phyloP scores from a whole-genome alignment of 2,113 vertebrate genomes.

The Nothocercus nigrocapillus region DNA sequence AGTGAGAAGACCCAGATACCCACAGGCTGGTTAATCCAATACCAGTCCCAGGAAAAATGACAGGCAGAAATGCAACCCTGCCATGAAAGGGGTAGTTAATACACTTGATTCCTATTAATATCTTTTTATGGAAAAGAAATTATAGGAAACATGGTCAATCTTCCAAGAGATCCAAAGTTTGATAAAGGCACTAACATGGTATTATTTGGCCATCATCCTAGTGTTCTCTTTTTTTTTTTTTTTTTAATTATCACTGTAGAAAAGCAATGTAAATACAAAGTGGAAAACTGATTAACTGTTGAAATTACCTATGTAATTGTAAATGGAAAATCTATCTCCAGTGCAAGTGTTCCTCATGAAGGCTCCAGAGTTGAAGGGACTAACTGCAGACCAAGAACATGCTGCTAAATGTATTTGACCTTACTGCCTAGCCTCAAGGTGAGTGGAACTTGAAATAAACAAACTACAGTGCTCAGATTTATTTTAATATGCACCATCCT shows the following conservation, averaged over 20 bases:
- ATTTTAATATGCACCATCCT: not conserved
- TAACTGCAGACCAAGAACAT: not conserved
- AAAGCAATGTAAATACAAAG: slow-evolving; percentile 12
- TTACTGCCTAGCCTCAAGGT: slow-evolving; percentile 21
- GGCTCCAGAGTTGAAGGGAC: not conserved
- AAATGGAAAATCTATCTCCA: not conserved
- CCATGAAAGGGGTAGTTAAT: rapidly evolving
- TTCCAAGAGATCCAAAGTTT: not conserved
- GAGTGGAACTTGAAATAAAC: not conserved
- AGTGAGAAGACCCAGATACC: not conserved
- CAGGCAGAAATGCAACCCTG: not conserved
- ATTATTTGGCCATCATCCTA: not conserved
- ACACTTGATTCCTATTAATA: not conserved
- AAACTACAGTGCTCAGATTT: not conserved
- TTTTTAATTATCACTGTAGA: not conserved
- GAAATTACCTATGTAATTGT: not conserved
- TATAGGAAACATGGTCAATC: not conserved
- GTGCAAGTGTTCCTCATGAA: not conserved
- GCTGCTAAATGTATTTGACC: not conserved
- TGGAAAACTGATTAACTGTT: not conserved
- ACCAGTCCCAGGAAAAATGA: not conserved
- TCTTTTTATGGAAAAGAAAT: not conserved
- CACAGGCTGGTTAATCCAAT: not conserved
- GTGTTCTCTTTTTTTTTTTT: not conserved
- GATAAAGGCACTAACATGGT: not conserved